These are phyloP conservation scores for Aquatica leii DNA, from an alignment of 2,888 invertebrate species.

Conservation along the genomic window DNA sequence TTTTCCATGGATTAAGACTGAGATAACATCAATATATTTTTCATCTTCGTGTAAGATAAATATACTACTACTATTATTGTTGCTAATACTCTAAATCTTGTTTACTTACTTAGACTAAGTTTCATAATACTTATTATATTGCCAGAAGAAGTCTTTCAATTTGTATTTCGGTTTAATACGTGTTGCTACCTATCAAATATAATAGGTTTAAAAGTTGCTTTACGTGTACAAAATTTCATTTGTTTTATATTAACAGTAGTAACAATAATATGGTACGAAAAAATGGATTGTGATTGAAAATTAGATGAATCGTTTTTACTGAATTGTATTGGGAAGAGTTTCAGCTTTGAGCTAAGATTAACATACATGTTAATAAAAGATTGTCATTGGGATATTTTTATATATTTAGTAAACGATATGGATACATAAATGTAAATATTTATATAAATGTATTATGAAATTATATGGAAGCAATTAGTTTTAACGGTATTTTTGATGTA, in stretches of 20 bases:
- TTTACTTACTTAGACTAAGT: not conserved
- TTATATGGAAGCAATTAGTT: slow-evolving; percentile 4
- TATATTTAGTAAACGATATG: slow-evolving; percentile 27
- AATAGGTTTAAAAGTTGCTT: too few species aligned
- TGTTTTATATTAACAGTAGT: too few species aligned
- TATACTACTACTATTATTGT: not conserved
- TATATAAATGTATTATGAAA: slow-evolving; percentile 18
- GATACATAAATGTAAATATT: slow-evolving; percentile 27
- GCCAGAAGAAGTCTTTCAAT: too few species aligned
- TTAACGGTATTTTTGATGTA: slow-evolving; percentile 18
- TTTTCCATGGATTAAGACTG: slow-evolving; percentile 26
- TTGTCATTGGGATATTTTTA: slow-evolving; percentile 38
- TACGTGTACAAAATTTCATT: too few species aligned
- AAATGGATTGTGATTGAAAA: too few species aligned
- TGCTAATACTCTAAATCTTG: not conserved
- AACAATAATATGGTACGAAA: too few species aligned
- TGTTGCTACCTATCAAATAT: too few species aligned
- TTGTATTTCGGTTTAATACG: too few species aligned
- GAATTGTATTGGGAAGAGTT: too few species aligned
- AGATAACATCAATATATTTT: slow-evolving; percentile 30
- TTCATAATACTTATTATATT: too few species aligned
- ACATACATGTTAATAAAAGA: slow-evolving; percentile 18
- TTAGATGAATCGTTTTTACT: too few species aligned
- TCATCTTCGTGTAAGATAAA: too few species aligned
- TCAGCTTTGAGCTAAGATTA: not conserved